Percentiles rank a stretch among this genome's conserved stretches.
Conservation (phyloP, 2,888 invertebrate genomes). For the Luperina nickerlii region DNA sequence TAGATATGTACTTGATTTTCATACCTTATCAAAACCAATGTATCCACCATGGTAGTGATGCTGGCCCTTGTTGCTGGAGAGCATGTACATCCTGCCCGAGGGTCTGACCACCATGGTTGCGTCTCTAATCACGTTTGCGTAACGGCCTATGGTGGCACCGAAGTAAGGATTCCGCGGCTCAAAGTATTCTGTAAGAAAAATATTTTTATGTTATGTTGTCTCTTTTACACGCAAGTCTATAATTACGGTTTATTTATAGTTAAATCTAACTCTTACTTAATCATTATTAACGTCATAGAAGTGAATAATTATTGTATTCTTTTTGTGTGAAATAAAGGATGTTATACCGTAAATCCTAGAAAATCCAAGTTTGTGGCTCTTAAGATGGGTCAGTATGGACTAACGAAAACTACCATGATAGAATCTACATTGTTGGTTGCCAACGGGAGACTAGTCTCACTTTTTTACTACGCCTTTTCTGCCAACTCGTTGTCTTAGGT, state of each 20-base stretch:
- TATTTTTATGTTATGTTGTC: neutral
- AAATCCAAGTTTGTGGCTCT: neutral
- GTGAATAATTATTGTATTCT: neutral
- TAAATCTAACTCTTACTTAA: no score
- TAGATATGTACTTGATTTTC: neutral
- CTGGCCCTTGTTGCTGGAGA: constrained; percentile 93
- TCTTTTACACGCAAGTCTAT: neutral
- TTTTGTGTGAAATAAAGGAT: neutral
- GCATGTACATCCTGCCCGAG: constrained; percentile 91
- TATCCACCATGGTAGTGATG: constrained; percentile 96
- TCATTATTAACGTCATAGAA: neutral
- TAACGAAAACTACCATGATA: neutral
- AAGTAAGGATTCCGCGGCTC: constrained; percentile 94
- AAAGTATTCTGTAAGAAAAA: constrained; percentile 90
- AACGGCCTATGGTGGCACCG: constrained; percentile 96
- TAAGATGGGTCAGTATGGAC: neutral
- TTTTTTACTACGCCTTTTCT: neutral
- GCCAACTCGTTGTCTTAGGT: neutral
- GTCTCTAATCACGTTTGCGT: constrained; percentile 94
- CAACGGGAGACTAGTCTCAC: neutral
- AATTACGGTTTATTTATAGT: neutral
- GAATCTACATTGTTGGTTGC: neutral
- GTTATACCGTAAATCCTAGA: neutral
- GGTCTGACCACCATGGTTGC: constrained; percentile 92
- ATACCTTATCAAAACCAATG: constrained; percentile 94